phyloP scores from a whole-genome alignment of 1,140 invertebrate species.

The Drosophila leontia region DNA sequence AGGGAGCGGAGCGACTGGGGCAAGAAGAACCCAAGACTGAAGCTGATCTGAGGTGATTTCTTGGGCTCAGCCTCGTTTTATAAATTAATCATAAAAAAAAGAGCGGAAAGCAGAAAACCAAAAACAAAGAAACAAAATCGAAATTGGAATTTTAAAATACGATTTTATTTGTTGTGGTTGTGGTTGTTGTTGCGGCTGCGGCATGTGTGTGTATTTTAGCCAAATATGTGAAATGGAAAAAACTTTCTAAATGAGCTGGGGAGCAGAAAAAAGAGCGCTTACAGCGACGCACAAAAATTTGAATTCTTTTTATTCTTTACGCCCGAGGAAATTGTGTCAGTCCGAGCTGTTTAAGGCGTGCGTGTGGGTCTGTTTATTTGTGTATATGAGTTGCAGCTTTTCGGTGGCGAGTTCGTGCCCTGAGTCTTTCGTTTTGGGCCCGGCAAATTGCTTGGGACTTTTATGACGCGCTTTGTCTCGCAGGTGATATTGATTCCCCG shows the following conservation, averaged over 20 bases:
- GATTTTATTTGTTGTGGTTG: constrained; percentile 42
- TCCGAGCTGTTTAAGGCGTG: constrained; percentile 55
- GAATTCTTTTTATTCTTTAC: constrained; percentile 82
- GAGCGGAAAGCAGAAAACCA: constrained; percentile 24
- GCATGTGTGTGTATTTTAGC: constrained; percentile 58
- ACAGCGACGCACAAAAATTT: constrained; percentile 70
- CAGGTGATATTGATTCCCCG: constrained; percentile 38
- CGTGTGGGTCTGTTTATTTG: constrained; percentile 37
- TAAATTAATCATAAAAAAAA: constrained; percentile 71
- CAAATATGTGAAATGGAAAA: constrained; percentile 83
- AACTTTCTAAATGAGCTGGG: constrained; percentile 72
- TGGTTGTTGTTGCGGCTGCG: constrained; percentile 8
- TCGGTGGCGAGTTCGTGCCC: constrained; percentile 58
- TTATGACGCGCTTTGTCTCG: constrained; percentile 19
- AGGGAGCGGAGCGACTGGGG: constrained; percentile 17
- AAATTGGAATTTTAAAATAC: constrained; percentile 75
- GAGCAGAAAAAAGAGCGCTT: constrained; percentile 44
- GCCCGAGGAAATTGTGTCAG: constrained; percentile 81
- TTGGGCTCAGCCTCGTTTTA: constrained; percentile 51
- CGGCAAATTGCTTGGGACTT: constrained; percentile 49
- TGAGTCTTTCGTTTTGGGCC: constrained; percentile 80
- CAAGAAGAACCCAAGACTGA: constrained; percentile 28
- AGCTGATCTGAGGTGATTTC: constrained; percentile 68
- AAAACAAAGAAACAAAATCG: constrained; percentile 65
- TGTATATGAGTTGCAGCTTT: constrained; percentile 16